Percentiles rank a stretch among this genome's conserved stretches.
Conservation (phyloP, 1,140 invertebrate species). For the Drosophila takahashii region DNA sequence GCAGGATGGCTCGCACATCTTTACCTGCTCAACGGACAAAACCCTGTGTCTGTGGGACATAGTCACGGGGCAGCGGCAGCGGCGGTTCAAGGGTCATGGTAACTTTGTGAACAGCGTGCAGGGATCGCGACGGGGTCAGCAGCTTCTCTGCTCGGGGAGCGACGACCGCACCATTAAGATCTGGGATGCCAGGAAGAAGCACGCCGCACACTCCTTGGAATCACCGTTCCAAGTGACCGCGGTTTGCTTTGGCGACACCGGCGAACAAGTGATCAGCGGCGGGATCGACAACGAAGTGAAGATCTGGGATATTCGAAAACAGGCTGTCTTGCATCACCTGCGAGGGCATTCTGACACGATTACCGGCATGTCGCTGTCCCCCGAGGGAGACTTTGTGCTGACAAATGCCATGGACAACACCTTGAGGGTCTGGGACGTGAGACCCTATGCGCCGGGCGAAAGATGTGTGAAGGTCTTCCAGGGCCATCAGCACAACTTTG, state of each 20-base stretch:
- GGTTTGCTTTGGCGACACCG: constrained; percentile 97
- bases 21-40: constrained; percentile 97
- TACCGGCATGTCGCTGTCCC: constrained; percentile 95
- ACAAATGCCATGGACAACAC: constrained; percentile 99
- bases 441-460: constrained; percentile 93
- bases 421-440: constrained; percentile 92
- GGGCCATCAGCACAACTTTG: constrained; percentile 99
- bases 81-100: constrained; percentile 96
- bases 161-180: constrained; percentile 97
- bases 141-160: constrained; percentile 95
- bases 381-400: constrained; percentile 97
- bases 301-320: constrained; percentile 98
- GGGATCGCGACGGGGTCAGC: constrained; percentile 93
- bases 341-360: constrained; percentile 96
- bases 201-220: constrained; percentile 91
- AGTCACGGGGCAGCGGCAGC: constrained; percentile 92
- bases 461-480: constrained; percentile 96
- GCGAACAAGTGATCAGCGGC: constrained; percentile 95
- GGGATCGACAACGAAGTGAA: constrained; percentile 99
- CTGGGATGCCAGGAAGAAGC: constrained; percentile 95
- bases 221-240: constrained; percentile 94
- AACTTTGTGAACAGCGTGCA: constrained; percentile 95
- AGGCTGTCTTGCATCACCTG: constrained; percentile 93
- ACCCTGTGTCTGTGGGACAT: constrained; percentile 98
- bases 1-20: constrained; percentile 96